Evolutionary conservation across 2,113 vertebrate genomes (phyloP), one percentile per base, ranked within the genome.

Genomic region (Callaeas wilsoni): DNA sequence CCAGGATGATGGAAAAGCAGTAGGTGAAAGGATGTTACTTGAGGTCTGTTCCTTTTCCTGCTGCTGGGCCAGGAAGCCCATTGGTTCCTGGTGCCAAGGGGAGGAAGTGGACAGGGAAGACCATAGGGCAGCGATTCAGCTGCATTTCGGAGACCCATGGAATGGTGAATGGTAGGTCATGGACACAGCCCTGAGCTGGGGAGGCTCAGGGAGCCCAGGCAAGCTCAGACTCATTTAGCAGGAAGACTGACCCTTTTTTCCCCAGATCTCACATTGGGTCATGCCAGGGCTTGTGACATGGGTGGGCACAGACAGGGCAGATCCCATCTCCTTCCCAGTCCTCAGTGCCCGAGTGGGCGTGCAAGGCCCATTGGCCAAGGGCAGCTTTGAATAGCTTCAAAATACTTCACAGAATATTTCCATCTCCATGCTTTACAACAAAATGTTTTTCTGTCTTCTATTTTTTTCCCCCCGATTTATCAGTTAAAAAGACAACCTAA

Each of bases 391-490:
- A 63, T 8, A 26, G 13, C 35, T 60, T 37, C 39, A 26, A 39
- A 67, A 30, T 39, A 63, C 60, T 70, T 74, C 35, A 74, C 47
- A 52, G 64, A 77, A 4, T 22, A 49, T 50, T 69, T 62, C 77
- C 37, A 74, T 41, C 41, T 44, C 41, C 20, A 2, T n/a, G 50
- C 23, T 89, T 87, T 74, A 44, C 2, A 7, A 39, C 29, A 73
- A 73, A 77, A 69, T 27, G 8, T 37, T 77, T 68, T 83, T 39
- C 39, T 1, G 0, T 68, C 39, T 50, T 62, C 46, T 57, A 13
- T 18, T 16, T 33, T 6, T 2, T 0, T 0, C 13, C 17, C 33
- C 4, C 1, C 4, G 50, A 63, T 32, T 80, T 60, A 42, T 26
- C 39, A 59, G 22, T 46, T 60, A 35, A 69, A 73, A 81, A 68